Conservation (phyloP, 92 coral and sea anemone species). For the Siderastrea radians region DNA sequence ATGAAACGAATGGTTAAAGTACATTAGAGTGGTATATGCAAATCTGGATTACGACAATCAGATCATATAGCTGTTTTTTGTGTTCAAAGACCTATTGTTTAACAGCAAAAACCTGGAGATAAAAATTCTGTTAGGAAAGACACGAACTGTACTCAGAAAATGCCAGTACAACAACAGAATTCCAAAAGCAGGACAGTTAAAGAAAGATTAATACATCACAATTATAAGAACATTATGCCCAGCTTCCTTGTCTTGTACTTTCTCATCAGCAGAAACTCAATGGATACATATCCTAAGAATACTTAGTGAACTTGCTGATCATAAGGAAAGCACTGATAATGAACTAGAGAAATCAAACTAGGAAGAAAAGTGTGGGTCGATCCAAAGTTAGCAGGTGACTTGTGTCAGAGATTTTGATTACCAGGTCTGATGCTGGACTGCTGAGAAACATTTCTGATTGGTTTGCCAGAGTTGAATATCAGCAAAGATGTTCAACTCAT, state of each 20-base stretch:
- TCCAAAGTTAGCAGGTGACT: background rate
- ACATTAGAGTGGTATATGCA: background rate
- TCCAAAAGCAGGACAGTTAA: no score
- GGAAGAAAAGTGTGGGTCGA: background rate
- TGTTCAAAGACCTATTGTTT: background rate
- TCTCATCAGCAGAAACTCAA: background rate
- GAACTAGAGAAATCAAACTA: background rate
- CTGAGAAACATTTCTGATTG: background rate
- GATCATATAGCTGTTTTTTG: background rate
- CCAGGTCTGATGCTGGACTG: background rate
- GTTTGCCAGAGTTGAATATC: conserved; percentile 8
- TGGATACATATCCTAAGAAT: background rate
- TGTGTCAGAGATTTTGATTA: background rate
- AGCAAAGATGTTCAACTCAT: background rate
- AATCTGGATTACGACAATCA: background rate
- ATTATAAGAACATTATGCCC: background rate
- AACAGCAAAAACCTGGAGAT: background rate
- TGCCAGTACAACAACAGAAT: no score
- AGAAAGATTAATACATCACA: background rate
- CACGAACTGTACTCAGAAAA: no score
- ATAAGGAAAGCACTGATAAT: background rate
- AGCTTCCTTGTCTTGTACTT: background rate
- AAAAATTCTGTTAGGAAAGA: no score
- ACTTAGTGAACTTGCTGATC: background rate
- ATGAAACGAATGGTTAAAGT: background rate